Percentiles rank a stretch among this genome's conserved stretches.
Evolutionary conservation across 37 sponge, comb jelly and placozoan genomes (phyloP).

Genomic region (Halichondria panicea): DNA sequence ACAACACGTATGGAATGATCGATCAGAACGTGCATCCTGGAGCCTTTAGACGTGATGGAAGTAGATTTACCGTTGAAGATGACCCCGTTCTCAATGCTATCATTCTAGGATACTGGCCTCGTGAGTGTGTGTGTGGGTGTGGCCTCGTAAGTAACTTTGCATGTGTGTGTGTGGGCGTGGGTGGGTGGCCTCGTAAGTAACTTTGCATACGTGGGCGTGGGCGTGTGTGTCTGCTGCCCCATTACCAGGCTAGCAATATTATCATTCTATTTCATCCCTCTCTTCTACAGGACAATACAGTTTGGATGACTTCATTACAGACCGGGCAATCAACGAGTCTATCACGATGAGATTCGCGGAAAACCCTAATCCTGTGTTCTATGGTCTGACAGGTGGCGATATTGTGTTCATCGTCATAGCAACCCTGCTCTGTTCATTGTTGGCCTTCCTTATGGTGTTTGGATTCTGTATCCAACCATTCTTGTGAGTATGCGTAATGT

Average conservation of each 20-base stretch:
- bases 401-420: conserved; percentile 69
- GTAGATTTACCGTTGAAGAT: background rate
- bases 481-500: conserved; percentile 35
- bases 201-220: no score
- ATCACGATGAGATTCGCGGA: conserved; percentile 21
- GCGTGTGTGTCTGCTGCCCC: no score
- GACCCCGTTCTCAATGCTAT: conserved; percentile 24
- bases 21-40: conserved; percentile 10
- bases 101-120: background rate
- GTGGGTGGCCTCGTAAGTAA: no score
- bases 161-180: no score
- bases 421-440: conserved; percentile 23
- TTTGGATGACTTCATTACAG: no score
- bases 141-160: no score
- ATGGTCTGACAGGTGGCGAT: conserved; percentile 66
- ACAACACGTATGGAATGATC: background rate
- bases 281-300: background rate
- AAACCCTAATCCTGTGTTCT: conserved; percentile 74
- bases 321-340: no score
- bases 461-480: conserved; percentile 75
- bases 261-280: background rate
- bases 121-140: conserved; percentile 15
- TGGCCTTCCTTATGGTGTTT: conserved; percentile 33
- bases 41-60: background rate
- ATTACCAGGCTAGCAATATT: background rate